Percentiles rank a stretch among this genome's conserved stretches.
Conservation (phyloP, 23 tunicate species). For the Ascidia mentula region DNA sequence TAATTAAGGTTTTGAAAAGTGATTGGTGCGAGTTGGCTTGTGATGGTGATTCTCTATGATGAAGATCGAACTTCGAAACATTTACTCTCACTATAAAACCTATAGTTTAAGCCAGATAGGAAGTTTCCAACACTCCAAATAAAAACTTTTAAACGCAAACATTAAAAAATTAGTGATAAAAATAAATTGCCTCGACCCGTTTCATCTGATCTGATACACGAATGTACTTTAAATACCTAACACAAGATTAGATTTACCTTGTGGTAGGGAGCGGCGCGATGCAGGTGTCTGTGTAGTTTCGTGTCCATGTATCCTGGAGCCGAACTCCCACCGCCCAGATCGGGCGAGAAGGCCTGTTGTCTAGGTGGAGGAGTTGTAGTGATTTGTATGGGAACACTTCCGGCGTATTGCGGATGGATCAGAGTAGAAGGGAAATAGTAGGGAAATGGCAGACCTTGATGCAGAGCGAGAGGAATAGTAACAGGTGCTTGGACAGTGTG, state of each 20-base stretch:
- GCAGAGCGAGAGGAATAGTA: slow-evolving; percentile 8
- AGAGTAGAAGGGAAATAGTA: slow-evolving; percentile 31
- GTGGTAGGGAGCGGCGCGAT: slow-evolving; percentile 51
- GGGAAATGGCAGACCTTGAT: slow-evolving; percentile 26
- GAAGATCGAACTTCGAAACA: too few relatives aligned
- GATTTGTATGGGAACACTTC: slow-evolving; percentile 59
- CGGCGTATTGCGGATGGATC: slow-evolving; percentile 17
- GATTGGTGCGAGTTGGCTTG: too few relatives aligned
- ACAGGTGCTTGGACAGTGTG: background rate
- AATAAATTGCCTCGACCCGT: too few relatives aligned
- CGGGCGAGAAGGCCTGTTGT: slow-evolving; percentile 7
- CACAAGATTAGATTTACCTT: slow-evolving; percentile 40
- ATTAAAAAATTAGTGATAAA: too few relatives aligned
- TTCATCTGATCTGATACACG: too few relatives aligned
- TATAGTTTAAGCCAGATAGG: too few relatives aligned
- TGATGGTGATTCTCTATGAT: too few relatives aligned
- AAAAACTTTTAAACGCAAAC: too few relatives aligned
- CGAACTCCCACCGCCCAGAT: slow-evolving; percentile 16
- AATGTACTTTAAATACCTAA: too few relatives aligned
- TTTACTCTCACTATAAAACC: too few relatives aligned
- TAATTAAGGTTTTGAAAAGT: too few relatives aligned
- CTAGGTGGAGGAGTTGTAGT: slow-evolving; percentile 19
- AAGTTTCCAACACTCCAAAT: too few relatives aligned
- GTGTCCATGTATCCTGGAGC: slow-evolving; percentile 50
- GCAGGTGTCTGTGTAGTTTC: slow-evolving; percentile 31